Base-by-base conservation (phyloP, 2,888 invertebrate genomes). In the Saturnia pavonia region DNA sequence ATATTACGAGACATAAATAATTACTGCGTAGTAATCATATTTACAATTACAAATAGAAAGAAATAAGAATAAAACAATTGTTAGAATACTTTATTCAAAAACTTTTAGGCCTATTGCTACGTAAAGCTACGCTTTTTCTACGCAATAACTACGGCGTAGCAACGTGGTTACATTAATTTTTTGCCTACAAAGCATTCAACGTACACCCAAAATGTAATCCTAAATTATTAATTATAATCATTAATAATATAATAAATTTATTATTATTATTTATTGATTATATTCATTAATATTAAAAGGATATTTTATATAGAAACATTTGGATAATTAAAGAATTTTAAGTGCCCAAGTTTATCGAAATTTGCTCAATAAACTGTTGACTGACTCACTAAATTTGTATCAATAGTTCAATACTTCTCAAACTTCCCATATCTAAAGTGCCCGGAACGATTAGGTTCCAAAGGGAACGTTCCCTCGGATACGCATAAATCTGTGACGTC, bases 401-500 rank as follows among this genome's bases (percentile, higher is more conserved):
- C 22, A 22, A 54, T n/a, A 7, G 54, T n/a, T 54, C 54, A 8
- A 54, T 54, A 54, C 25, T 57, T 25, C 9, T 25, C 11, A 57
- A 57, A 57, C 25, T 9, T 57, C 1, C 57, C 6, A 60, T 60
- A 60, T 27, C 16, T 60, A 12, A 60, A 60, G 25, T 60, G 25
- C 57, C 57, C 25, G 1, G 25, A 60, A 60, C 57, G 57, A 14
- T 45, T 67, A 11, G 45, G 19, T 25, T 27, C 45, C 25, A 25
- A 51, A 9, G 34, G n/a, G 4, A 48, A 34, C 34, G 48, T 11
- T n/a, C 8, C 25, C 34, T 25, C 11, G 25, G 22, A 4, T 25
- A 25, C 57, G 42, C 16, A 69, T 69, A 69, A 22, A 25, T 42
- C 45, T 43, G 43, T 42, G 43, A 70, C 48, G 43, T 63, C 22